phyloP scores from a whole-genome alignment of 2,113 vertebrate species.

The Sceloporus undulatus region DNA sequence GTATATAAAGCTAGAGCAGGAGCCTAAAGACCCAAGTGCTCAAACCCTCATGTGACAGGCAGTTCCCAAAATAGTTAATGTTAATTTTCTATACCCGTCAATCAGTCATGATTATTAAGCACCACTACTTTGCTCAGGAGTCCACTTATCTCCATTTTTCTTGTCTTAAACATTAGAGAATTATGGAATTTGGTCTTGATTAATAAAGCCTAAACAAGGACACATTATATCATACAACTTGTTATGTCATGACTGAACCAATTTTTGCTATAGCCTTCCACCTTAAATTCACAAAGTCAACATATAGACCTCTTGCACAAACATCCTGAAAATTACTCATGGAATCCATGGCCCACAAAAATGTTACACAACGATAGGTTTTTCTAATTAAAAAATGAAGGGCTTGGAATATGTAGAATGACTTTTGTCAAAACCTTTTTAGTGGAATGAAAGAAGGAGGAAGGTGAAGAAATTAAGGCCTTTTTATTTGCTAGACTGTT shows the following conservation, averaged over 20 bases:
- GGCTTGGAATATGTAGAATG: background rate
- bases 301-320: background rate
- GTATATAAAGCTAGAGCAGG: constrained; percentile 66
- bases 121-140: constrained; percentile 55
- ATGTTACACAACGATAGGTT: background rate
- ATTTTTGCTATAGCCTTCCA: background rate
- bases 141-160: constrained; percentile 57
- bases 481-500: background rate
- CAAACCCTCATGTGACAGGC: constrained; percentile 57
- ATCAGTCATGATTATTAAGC: constrained; percentile 58
- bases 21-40: constrained; percentile 56
- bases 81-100: constrained; percentile 67
- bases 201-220: constrained; percentile 47
- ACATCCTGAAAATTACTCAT: background rate
- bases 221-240: constrained; percentile 40
- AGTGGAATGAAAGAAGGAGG: no score
- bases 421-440: background rate
- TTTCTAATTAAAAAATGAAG: background rate
- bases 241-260: constrained; percentile 32
- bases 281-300: background rate
- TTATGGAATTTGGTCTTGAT: constrained; percentile 44
- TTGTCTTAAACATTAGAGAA: constrained; percentile 43
- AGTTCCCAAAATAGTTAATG: constrained; percentile 59
- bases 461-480: background rate
- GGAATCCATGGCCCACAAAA: background rate